Evolutionary conservation across 2,113 vertebrate species (phyloP), one percentile per base, ranked within the genome.

Genomic region (Hoplias malabaricus): DNA sequence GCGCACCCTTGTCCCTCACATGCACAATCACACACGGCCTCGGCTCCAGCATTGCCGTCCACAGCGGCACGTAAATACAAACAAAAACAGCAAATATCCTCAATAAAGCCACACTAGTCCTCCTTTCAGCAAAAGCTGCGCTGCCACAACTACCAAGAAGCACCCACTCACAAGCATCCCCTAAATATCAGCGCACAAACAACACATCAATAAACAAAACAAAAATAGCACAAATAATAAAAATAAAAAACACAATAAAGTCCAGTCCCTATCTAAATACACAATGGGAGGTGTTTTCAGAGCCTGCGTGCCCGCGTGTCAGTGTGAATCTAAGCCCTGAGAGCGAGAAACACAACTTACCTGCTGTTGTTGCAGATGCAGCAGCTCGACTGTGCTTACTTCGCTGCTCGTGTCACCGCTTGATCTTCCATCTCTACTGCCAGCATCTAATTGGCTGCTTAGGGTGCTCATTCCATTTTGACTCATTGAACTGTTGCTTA

Each of bases 401-500:
- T 99, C 97, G 90, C 94, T 94, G 95, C 94, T 95, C 86, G 93
- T 95, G 95, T 98, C 96, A 94, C 96, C 95, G 94, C 96, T 98
- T 96, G 96, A 95, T 99, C 97, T 97, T 92, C 96, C 97, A 95
- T 99, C 98, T 96, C 98, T 95, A 95, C 94, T 95, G 96, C 96
- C 96, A 96, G 95, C 96, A 94, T 99, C 97, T 99, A 99, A 99
- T 99, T 99, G 97, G 97, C 96, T 97, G 97, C 95, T 96, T 94
- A 99, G 96, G 95, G 93, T 94, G 96, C 96, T 98, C 98, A 98
- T 95, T 98, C 98, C 98, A 99, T 99, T 99, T 96, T 98, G 97
- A 98, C 96, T 99, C 97, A 99, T 97, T 98, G 96, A 98, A 98
- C 96, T 98, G 97, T 98, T 98, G 96, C 95, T 98, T 98, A 99